Evolutionary conservation across 2,797 vertebrate genomes (phyloP).

Genomic region (Pangasius krempfi): DNA sequence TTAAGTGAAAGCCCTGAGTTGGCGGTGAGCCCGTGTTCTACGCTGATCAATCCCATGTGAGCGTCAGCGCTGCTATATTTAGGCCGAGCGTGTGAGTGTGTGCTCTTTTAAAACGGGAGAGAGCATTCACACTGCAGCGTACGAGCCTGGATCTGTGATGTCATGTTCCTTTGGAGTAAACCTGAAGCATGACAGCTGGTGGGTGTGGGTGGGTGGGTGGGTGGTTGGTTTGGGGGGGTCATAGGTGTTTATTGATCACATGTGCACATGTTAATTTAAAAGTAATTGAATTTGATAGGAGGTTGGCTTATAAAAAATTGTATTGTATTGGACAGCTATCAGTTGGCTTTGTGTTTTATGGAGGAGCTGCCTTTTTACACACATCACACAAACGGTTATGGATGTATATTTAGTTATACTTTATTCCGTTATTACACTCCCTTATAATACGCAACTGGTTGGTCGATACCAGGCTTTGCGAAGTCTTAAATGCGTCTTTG

Average conservation of each 20-base stretch:
- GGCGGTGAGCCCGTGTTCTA: constrained; percentile 49
- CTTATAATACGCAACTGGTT: not conserved
- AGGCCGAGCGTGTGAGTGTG: not conserved
- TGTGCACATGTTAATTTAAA: not conserved
- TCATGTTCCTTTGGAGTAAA: not conserved
- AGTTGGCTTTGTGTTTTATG: not conserved
- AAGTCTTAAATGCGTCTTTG: not conserved
- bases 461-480: not conserved
- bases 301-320: not conserved
- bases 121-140: not conserved
- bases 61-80: constrained; percentile 50
- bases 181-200: not conserved
- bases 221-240: not conserved
- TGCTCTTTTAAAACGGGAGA: not conserved
- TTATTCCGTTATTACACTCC: not conserved
- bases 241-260: not conserved
- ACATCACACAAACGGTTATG: not conserved
- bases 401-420: not conserved
- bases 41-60: constrained; percentile 54
- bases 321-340: not conserved
- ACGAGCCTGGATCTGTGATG: not conserved
- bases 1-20: constrained; percentile 47
- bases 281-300: not conserved
- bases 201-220: not conserved
- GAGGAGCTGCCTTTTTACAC: not conserved